Evolutionary conservation across 2,888 invertebrate species (phyloP).

Genomic region (Nephrotoma flavescens): DNA sequence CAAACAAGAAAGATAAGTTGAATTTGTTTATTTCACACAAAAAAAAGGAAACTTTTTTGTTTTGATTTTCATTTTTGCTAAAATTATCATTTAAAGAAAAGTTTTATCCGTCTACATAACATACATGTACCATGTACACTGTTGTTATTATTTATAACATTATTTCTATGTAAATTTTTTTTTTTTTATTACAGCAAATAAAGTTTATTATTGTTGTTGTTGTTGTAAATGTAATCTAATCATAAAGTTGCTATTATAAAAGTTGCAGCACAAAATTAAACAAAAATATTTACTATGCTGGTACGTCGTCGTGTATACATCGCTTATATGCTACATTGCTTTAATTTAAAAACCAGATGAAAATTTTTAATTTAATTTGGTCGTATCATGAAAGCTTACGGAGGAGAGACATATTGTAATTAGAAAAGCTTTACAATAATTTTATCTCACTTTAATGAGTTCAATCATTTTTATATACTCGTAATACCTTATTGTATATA

Average conservation of each 20-base stretch:
- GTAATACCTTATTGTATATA: no score
- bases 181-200: background rate
- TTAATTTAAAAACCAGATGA: no score
- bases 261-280: background rate
- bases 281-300: background rate
- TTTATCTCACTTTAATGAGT: no score
- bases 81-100: background rate
- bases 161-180: background rate
- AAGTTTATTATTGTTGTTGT: background rate
- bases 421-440: no score
- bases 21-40: background rate
- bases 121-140: background rate
- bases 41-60: background rate
- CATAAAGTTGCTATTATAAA: background rate
- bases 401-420: no score
- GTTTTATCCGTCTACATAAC: background rate
- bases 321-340: no score
- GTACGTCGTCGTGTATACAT: no score
- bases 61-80: background rate
- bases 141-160: background rate
- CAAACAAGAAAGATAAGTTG: background rate
- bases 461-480: no score
- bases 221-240: background rate
- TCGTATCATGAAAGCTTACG: no score
- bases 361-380: no score